Base-by-base conservation (phyloP, 2,797 vertebrate genomes). In the Arnoldichthys spilopterus region DNA sequence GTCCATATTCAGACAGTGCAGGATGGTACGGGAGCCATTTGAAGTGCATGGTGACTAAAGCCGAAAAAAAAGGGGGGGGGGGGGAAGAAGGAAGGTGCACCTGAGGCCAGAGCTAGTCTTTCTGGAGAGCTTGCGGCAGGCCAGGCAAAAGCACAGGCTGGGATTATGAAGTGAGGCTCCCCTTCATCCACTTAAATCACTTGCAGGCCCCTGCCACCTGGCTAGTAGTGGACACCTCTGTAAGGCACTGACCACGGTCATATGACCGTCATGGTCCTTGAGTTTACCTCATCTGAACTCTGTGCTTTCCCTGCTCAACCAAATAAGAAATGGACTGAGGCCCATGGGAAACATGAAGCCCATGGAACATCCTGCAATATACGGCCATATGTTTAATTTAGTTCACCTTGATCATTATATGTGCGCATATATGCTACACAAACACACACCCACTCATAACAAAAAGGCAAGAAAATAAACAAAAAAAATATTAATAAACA, bases 151-250 rank as follows among this genome's bases (percentile, higher is more conserved):
- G 16, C 20, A 13, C 56, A n/a, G 28, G 0, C 13, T 74, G 78
- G 79, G 74, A 85, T 88, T 85, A 87, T 26, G 83, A 24, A 15
- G 63, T 54, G 22, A 56, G 24, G 22, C 40, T 77, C 81, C 86
- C 40, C 49, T 78, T 87, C 76, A 89, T 87, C 83, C 77, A 87
- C 83, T 86, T 87, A n/a, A 88, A 87, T 87, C 70, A 85, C 81
- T 85, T 71, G 79, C 78, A 87, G 82, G 85, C 75, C 89, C 79
- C 77, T 74, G 82, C 88, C 85, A 89, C 74, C 83, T 83, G 72
- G 40, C 64, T 77, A 77, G 63, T 0, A 47, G 0, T n/a, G 45
- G 47, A n/a, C 61, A 63, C 73, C 34, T 72, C 68, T 56, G 58
- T 40, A 64, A 6, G 30, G 59, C 12, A 72, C 22, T 54, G 58